Base-by-base conservation (phyloP, 2,797 vertebrate genomes). In the Muscicapa striata region DNA sequence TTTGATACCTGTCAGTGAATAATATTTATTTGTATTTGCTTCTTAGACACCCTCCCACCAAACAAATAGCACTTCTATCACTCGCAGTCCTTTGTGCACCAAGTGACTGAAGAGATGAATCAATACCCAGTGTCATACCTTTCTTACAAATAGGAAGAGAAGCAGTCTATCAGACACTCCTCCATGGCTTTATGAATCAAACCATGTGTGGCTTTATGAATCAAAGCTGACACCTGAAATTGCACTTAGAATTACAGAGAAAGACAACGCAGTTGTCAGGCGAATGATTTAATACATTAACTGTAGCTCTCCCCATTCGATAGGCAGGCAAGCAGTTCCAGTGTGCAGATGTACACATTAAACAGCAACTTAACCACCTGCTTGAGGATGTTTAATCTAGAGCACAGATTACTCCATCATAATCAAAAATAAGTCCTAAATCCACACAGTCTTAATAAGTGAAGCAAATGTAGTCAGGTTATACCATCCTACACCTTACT, bases 161-260 rank as follows among this genome's bases (percentile, higher is more conserved):
- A 80, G 57, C 61, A 78, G 46, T 55, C 69, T 84, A 40, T 29
- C 62, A 89, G 68, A 74, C 38, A 74, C 52, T 21, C 61, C 64
- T 64, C 61, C n/a, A 23, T 32, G 24, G 24, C 26, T 88, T 95
- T 72, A 83, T 87, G 86, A 93, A 87, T 92, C 84, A 87, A 96
- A 66, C 34, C 52, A 79, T 6, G 38, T 52, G 38, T 52, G n/a
- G 32, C 51, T 89, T 87, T 85, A 85, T 48, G 73, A 88, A 94
- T 94, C 51, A 69, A 93, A 93, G 38, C 48, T 80, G 90, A 84
- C 70, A 90, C 40, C 55, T 70, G 46, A 79, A 94, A 84, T 9
- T 82, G 48, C 52, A 74, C 57, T 49, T 26, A 36, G 55, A 91
- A 88, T 77, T 83, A 83, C 57, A 84, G 17, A 72, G 57, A 54